A percentile compares a stretch with the other conserved stretches of the same genome.
phyloP scores from a whole-genome alignment of 2,888 invertebrate species.

The Blastobasis adustella region DNA sequence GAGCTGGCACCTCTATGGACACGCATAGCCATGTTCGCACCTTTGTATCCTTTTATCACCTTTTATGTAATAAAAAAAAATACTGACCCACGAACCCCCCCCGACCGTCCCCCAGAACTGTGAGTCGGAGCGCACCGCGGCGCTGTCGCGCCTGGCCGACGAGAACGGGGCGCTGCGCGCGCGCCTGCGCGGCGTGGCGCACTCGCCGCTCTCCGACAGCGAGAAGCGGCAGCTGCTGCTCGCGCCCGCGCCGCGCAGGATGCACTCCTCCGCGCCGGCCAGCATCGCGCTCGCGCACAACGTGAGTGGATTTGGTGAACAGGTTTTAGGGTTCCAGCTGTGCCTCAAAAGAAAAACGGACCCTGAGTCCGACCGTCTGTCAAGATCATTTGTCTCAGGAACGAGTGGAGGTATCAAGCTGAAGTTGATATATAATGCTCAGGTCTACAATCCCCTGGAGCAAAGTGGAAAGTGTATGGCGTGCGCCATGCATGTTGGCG shows the following conservation, averaged over 20 bases:
- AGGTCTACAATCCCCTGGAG: too few relatives aligned
- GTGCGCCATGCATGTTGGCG: too few relatives aligned
- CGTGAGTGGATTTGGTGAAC: conserved; percentile 25
- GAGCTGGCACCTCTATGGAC: too few relatives aligned
- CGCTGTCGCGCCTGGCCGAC: conserved; percentile 80
- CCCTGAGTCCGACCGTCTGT: not conserved
- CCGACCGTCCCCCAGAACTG: too few relatives aligned
- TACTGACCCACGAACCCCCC: too few relatives aligned
- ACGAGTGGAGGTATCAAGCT: too few relatives aligned
- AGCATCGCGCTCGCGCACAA: conserved; percentile 79
- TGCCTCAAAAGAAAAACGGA: not conserved
- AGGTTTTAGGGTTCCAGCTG: not conserved
- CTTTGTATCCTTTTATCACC: too few relatives aligned
- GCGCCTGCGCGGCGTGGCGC: conserved; percentile 83
- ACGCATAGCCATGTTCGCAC: too few relatives aligned
- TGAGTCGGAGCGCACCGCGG: conserved; percentile 76
- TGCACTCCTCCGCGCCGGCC: conserved; percentile 88
- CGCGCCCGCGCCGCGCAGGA: conserved; percentile 76
- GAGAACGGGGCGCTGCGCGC: conserved; percentile 85
- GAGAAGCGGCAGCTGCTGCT: conserved; percentile 88
- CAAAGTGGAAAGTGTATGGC: too few relatives aligned
- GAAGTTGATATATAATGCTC: too few relatives aligned
- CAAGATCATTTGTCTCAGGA: too few relatives aligned
- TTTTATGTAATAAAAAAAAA: too few relatives aligned
- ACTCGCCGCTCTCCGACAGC: conserved; percentile 87